Base-by-base conservation (phyloP, 2,888 invertebrate species). In the Rhingia rostrata region DNA sequence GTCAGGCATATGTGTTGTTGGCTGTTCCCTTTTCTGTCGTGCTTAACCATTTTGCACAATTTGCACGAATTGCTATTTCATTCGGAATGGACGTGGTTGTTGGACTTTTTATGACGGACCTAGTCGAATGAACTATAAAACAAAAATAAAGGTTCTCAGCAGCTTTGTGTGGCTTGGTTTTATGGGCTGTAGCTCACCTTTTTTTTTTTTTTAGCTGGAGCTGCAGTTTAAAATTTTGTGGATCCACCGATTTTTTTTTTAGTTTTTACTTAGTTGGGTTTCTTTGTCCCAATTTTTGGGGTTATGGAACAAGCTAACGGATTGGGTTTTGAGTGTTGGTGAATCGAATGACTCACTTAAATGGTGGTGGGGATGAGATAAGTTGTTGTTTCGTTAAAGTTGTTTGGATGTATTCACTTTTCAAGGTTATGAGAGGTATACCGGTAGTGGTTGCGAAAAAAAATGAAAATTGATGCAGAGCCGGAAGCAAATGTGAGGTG, bases 201-300 rank as follows among this genome's bases (percentile, higher is more conserved):
- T 63, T 73, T 33, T 64, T 64, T 69, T 9, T 47, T 47, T 14
- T 7, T 22, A 9, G 49, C 12, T 75, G 12, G 39, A 30, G 39
- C 33, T 12, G 64, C 53, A 53, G 54, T 60, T 73, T 51, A 39
- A 39, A n/a, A 22, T 22, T 22, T 60, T 39, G 49, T 47, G 49
- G 35, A 30, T 12, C 10, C 22, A 22, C 22, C 22, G 22, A 2
- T 22, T 22, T 22, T 53, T 53, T 43, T 63, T 9, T 41, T 10
- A 6, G 10, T 67, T 69, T 56, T 66, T 35, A 12, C 53, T 51
- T 64, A 61, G 41, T 41, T 39, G 67, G 73, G 54, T 72, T 49
- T 78, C 53, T 72, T 60, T 82, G 77, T 72, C 54, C 39, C 12
- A 72, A 47, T 63, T 77, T 73, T 51, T 14, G 60, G 60, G 63